Base-by-base conservation (phyloP, 2,888 invertebrate genomes). In the Ypsolopha sequella region DNA sequence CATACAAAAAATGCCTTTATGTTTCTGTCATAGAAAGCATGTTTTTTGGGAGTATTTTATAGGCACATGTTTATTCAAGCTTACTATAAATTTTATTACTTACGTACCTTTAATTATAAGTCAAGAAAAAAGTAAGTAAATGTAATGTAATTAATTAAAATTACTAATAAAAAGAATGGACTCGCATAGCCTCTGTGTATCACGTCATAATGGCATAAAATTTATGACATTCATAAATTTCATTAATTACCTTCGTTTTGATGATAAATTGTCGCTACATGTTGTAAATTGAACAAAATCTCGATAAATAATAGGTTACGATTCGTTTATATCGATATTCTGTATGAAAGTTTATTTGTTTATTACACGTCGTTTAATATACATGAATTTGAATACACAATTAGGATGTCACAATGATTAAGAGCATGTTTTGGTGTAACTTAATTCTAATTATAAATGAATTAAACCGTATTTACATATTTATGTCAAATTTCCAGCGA, bases 161-260 rank as follows among this genome's bases (percentile, higher is more conserved):
- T 47, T 36, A 14, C 36, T 47, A 47, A 51, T 53, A 54, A 52
- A 54, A 68, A 64, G 64, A 66, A 66, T 69, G 72, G 73, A 71
- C 71, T 70, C 72, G 66, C 66, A 68, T 63, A 52, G 54, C 54
- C 54, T 61, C 62, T 65, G 63, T 65, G 65, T 65, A 69, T 65
- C 66, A 72, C 68, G 76, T 74, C 73, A 69, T 60, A 66, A 68
- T 61, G 64, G 60, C 62, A 68, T 70, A 64, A 72, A 75, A 80
- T 79, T 77, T 77, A 77, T 74, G 74, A 64, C 60, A 63, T 62
- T 70, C 77, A 80, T 81, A 80, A 81, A 81, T 82, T 77, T 74
- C 70, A 74, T 79, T 81, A 81, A 82, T 81, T 80, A 81, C 78
- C 67, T 66, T 62, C 72, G 66, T 62, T 57, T 56, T 56, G 58